Evolutionary conservation across 1,140 invertebrate species (phyloP).

Genomic region (Sweltsa coloradensis): DNA sequence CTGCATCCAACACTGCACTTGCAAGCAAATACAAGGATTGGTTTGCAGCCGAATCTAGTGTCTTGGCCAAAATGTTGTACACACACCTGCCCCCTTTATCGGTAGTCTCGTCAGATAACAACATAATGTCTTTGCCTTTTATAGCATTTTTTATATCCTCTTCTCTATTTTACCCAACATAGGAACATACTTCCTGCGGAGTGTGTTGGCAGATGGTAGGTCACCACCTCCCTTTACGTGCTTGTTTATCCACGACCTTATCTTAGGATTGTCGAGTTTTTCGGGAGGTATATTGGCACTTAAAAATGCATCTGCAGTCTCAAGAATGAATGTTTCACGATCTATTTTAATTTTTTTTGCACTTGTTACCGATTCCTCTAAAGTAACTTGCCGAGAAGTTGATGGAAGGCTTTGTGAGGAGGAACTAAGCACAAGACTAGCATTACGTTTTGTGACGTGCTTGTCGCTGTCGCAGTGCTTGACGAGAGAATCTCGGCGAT

Average conservation of each 20-base stretch:
- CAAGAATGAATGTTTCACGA: not conserved
- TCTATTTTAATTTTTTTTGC: not conserved
- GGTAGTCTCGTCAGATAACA: conserved; percentile 1
- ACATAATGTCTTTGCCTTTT: not conserved
- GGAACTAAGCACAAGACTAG: no score
- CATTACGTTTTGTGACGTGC: no score
- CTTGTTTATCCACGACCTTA: not conserved
- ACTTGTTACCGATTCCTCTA: not conserved
- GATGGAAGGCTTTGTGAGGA: no score
- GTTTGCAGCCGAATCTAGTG: not conserved
- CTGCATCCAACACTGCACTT: conserved; percentile 1
- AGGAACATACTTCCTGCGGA: conserved; percentile 1
- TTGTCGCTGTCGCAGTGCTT: no score
- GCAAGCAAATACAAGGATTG: not conserved
- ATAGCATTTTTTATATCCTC: not conserved
- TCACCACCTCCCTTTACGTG: not conserved
- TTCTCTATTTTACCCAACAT: not conserved
- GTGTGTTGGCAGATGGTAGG: not conserved
- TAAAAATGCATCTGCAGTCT: not conserved
- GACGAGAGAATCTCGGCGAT: no score
- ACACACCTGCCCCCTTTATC: not conserved
- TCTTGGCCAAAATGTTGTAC: not conserved
- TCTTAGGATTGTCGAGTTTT: not conserved
- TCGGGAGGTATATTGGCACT: not conserved
- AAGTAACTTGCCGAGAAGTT: not conserved